Evolutionary conservation across 2,888 invertebrate species (phyloP).

Genomic region (Hedychridium roseum): DNA sequence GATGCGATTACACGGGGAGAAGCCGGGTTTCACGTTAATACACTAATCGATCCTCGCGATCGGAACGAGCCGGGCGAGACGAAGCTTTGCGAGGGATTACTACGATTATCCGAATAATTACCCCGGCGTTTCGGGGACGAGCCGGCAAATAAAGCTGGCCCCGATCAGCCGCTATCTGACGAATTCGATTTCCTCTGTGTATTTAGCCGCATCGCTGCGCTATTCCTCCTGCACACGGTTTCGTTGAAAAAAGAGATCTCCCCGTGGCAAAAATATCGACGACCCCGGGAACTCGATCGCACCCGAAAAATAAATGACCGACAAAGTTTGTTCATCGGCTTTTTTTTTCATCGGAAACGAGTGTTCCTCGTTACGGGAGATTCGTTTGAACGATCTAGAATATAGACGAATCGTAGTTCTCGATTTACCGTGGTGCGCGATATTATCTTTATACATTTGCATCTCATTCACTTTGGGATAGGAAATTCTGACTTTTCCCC

Average conservation of each 20-base stretch:
- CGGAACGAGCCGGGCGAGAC: slow-evolving; percentile 34
- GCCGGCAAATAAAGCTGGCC: slow-evolving; percentile 46
- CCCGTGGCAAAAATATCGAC: background rate
- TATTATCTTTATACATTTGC: too few relatives aligned
- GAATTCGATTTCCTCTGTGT: slow-evolving; percentile 36
- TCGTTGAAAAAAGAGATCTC: background rate
- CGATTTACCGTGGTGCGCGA: too few relatives aligned
- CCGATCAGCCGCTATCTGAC: slow-evolving; percentile 4
- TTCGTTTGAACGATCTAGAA: too few relatives aligned
- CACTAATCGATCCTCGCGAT: slow-evolving; percentile 53
- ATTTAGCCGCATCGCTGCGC: slow-evolving; percentile 20
- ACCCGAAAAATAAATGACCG: too few relatives aligned
- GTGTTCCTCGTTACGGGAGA: too few relatives aligned
- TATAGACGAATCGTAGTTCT: too few relatives aligned
- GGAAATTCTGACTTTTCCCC: too few relatives aligned
- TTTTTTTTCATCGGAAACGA: too few relatives aligned
- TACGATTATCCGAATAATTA: slow-evolving; percentile 61
- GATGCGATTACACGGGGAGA: slow-evolving; percentile 20
- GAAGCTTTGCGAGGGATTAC: slow-evolving; percentile 49
- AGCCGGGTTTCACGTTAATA: slow-evolving; percentile 25
- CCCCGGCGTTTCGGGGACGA: slow-evolving; percentile 42
- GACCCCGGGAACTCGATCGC: too few relatives aligned
- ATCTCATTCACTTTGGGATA: too few relatives aligned
- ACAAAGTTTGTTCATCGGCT: too few relatives aligned
- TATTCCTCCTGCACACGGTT: background rate